Evolutionary conservation across 2,888 invertebrate genomes (phyloP), one percentile per base, ranked within the genome.

Genomic region (Liopterus haemorrhoidalis): DNA sequence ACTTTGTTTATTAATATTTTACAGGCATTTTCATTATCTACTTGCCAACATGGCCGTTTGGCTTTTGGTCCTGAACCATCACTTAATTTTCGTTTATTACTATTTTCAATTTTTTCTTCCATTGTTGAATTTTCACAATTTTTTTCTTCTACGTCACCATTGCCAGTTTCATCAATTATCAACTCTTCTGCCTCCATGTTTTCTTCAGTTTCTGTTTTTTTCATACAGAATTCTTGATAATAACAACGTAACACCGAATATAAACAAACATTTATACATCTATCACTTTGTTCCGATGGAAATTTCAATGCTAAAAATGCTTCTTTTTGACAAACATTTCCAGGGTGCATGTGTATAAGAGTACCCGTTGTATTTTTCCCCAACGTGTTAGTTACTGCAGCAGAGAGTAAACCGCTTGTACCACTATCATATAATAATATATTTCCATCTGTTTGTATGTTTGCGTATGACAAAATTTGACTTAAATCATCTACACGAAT

Each of bases 381-480:
- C 44, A 91, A 82, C 41, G 80, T 78, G 64, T 89, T 85, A 31
- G 96, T 64, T 58, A 95, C 73, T 2, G 88, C 81, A 1, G 93
- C 90, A 4, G 88, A 77, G 19, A 92, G 63, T 31, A 97, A 70
- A 0, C 95, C 96, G 59, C 82, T 81, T 21, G 88, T 87, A 1
- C 89, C 89, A 41, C 89, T 87, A 62, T 96, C 95, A 62, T 91
- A 92, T 1, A 96, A 66, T 43, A 93, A 69, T 65, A 83, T 86
- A 52, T 75, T 79, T 0, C 88, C 85, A 59, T 79, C 81, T 0
- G 82, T 76, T 59, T 83, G 82, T 5, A 96, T 74, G 57, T 94
- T 92, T 0, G 84, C 78, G 55, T 82, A 79, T 0, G 85, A 81
- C 32, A 95, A 70, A 16, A 97, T 79, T 67, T 95, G 94, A 0